These are phyloP conservation scores for Thereva nobilitata DNA, from an alignment of 2,888 invertebrate genomes.

Conservation along the genomic window DNA sequence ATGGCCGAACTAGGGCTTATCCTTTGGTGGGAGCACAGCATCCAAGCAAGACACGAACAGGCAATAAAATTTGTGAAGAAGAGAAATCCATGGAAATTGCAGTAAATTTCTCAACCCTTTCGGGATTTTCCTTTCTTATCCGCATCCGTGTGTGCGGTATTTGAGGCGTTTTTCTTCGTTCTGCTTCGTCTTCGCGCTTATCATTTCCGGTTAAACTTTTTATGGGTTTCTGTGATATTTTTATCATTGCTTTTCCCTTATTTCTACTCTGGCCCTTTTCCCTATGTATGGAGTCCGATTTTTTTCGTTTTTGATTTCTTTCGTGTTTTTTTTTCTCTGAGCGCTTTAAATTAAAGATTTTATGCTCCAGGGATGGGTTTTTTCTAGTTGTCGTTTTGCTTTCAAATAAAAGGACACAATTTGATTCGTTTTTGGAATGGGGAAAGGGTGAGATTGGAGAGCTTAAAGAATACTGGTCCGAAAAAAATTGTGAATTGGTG, in stretches of 20 bases:
- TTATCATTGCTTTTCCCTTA: constrained; percentile 2
- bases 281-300: not conserved
- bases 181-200: not conserved
- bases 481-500: no score
- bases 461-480: no score
- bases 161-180: constrained; percentile 3
- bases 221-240: constrained; percentile 14
- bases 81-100: constrained; percentile 39
- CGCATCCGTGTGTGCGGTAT: constrained; percentile 7
- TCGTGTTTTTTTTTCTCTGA: not conserved
- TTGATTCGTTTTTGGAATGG: no score
- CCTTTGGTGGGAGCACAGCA: not conserved
- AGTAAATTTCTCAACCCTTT: constrained; percentile 39
- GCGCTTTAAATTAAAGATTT: no score
- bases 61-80: constrained; percentile 39
- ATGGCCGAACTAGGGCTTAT: not conserved
- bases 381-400: no score
- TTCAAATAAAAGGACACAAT: no score
- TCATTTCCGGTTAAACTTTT: constrained; percentile 28
- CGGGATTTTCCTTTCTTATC: constrained; percentile 35
- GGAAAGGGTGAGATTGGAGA: no score
- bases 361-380: no score
- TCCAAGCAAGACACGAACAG: constrained; percentile 29
- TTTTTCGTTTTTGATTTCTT: not conserved
- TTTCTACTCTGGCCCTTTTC: not conserved